Conservation (phyloP, 1,140 invertebrate genomes). For the Diorhabda elongata region DNA sequence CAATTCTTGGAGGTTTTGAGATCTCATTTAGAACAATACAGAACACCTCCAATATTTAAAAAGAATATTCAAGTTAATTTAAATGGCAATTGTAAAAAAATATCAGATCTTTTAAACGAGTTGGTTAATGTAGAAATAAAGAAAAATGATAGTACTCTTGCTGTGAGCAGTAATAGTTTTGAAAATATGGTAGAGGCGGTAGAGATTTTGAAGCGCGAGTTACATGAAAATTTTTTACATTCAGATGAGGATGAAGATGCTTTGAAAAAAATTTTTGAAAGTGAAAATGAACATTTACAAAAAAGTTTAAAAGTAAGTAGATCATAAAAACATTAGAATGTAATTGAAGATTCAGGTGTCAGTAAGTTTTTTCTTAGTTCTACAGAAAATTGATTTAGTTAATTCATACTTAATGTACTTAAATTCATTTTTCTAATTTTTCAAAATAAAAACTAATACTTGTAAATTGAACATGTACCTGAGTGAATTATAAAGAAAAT, state of each 20-base stretch:
- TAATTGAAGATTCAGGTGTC: too few relatives aligned
- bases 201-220: background rate
- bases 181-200: constrained; percentile 18
- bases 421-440: too few relatives aligned
- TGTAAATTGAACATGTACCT: too few relatives aligned
- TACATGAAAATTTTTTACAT: constrained; percentile 2
- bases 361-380: too few relatives aligned
- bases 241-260: constrained; percentile 8
- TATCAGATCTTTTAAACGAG: constrained; percentile 8
- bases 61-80: constrained; percentile 20
- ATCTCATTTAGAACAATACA: constrained; percentile 17
- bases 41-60: constrained; percentile 5
- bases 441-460: too few relatives aligned
- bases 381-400: too few relatives aligned
- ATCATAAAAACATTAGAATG: background rate
- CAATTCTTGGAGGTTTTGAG: constrained; percentile 24
- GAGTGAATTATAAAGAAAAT: too few relatives aligned
- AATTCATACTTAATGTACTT: too few relatives aligned
- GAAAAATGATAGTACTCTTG: constrained; percentile 3
- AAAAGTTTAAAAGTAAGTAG: constrained; percentile 25
- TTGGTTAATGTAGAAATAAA: background rate
- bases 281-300: constrained; percentile 13
- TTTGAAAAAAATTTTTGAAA: constrained; percentile 6
- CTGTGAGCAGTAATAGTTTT: constrained; percentile 8
- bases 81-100: constrained; percentile 22